These are phyloP conservation scores for Balearica regulorum DNA, from an alignment of 2,797 vertebrate genomes.

Conservation along the genomic window DNA sequence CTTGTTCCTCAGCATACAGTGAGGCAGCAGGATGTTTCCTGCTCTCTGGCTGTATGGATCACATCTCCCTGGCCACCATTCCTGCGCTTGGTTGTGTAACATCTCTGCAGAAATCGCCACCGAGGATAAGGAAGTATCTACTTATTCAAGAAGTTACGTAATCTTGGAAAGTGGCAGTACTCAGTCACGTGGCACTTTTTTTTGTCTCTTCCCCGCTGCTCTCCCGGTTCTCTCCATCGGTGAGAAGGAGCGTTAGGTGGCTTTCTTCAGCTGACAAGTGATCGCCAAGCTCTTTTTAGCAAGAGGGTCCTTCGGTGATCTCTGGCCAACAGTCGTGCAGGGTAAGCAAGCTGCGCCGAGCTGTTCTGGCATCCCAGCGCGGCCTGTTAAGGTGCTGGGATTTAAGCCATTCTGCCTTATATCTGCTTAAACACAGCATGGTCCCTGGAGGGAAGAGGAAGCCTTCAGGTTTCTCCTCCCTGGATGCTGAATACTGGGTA, in stretches of 20 bases:
- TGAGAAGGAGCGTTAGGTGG: background rate
- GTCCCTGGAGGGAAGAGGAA: background rate
- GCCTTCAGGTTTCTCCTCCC: background rate
- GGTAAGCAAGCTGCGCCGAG: background rate
- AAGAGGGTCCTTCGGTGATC: background rate
- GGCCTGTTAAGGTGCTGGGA: background rate
- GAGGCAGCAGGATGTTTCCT: background rate
- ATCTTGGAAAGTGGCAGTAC: background rate
- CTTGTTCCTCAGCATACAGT: background rate
- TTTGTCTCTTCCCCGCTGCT: background rate
- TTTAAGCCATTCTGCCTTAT: background rate
- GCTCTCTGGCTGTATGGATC: background rate
- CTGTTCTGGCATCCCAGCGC: background rate
- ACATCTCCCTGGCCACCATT: background rate
- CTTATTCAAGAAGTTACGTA: background rate
- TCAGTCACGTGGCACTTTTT: background rate
- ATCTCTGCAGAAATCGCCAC: background rate
- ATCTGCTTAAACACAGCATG: background rate
- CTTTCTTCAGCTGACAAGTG: background rate
- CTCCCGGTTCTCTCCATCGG: accelerated
- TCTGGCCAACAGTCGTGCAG: accelerated
- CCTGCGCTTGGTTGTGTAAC: background rate
- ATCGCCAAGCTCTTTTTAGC: accelerated
- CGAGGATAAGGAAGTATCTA: background rate
- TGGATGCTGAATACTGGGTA: background rate